Conservation (phyloP, 2,113 vertebrate species). For the Antechinus stuartii region DNA sequence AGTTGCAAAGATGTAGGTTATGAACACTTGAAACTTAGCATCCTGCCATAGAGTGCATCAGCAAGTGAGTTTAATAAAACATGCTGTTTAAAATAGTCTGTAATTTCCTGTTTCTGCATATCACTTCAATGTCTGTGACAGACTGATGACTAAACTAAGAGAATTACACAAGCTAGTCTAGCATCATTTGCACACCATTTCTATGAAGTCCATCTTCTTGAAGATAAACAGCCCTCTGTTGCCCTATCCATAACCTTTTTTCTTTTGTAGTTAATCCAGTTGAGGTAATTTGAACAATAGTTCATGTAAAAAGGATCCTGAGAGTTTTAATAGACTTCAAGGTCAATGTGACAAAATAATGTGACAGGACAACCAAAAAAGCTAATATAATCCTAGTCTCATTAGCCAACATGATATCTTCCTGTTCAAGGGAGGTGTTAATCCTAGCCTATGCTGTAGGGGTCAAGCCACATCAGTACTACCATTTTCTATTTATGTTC, state of each 20-base stretch:
- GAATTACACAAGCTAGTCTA: constrained; percentile 82
- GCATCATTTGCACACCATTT: constrained; percentile 83
- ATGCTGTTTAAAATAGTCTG: constrained; percentile 84
- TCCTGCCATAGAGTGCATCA: constrained; percentile 82
- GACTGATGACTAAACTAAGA: constrained; percentile 82
- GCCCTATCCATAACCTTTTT: constrained; percentile 62
- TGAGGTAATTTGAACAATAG: constrained; percentile 56
- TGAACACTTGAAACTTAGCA: constrained; percentile 79
- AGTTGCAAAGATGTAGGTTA: constrained; percentile 78
- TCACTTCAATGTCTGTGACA: constrained; percentile 83
- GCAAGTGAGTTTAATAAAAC: constrained; percentile 83
- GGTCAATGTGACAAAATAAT: not conserved
- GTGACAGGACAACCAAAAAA: not conserved
- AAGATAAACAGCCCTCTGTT: constrained; percentile 81
- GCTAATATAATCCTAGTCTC: not conserved
- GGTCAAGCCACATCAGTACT: not conserved
- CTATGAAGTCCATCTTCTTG: constrained; percentile 80
- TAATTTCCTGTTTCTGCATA: constrained; percentile 85
- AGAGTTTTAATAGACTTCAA: not conserved
- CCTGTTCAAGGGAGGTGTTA: not conserved
- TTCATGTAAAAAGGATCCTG: not conserved
- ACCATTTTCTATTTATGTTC: not conserved
- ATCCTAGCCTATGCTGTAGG: not conserved
- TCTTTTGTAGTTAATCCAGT: constrained; percentile 67
- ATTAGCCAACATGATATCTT: not conserved